Base-by-base conservation (phyloP, 2,797 vertebrate genomes). In the Kryptolebias ocellatus region DNA sequence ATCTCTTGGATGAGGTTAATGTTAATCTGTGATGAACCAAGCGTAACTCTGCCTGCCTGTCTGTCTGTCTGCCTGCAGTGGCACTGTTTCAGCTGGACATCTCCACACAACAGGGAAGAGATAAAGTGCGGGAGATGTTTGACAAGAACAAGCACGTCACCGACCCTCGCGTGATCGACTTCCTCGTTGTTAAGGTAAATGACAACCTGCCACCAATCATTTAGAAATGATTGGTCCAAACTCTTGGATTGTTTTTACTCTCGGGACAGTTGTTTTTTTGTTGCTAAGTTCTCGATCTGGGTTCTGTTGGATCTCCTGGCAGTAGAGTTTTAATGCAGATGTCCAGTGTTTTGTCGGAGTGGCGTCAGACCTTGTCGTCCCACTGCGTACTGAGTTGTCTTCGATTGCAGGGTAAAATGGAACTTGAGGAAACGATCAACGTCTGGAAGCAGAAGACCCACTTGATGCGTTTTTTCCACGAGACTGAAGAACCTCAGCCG, bases 361-460 rank as follows among this genome's bases (percentile, higher is more conserved):
- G n/a, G 7, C n/a, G 16, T 1, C 24, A 0, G 12, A 2, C 12
- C n/a, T 20, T 18, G 20, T 24, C 2, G 20, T 15, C 52, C 8
- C 45, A 24, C 0, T 3, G 15, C 51, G 42, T 50, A 4, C 15
- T 73, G 17, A 12, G 5, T 8, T 4, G 0, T 70, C 57, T 56
- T 56, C 37, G 50, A 37, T 58, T 7, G 0, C 85, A 99, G 98
- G 96, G 97, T 1, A 98, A 99, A 90, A 95, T 98, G 94, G 98
- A 98, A 0, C 94, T 99, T 29, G 84, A 99, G 90, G 97, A 99
- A 85, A 99, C 97, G 0, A 98, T 98, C 70, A 64, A 95, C 0
- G 83, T 98, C 8, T 99, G 98, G 97, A 99, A 99, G 90, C 98
- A 99, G 92, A 94, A 90, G 90, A 98, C 98, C 1, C 97, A 98